These are phyloP conservation scores for Sarcophilus harrisii DNA, from an alignment of 2,797 vertebrate genomes.

Conservation along the genomic window DNA sequence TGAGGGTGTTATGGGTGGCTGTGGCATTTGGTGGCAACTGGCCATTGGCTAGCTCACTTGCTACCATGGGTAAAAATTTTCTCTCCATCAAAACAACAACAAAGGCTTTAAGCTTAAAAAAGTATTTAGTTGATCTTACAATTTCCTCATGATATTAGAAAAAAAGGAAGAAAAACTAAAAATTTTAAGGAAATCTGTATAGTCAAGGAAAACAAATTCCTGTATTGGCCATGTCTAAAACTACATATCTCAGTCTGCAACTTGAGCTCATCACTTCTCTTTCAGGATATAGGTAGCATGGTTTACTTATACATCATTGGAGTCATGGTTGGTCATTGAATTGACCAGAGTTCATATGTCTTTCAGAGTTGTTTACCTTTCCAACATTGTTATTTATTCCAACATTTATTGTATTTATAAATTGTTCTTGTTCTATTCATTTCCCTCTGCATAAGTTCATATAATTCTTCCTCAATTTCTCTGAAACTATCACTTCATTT, in stretches of 20 bases:
- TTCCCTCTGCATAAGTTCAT: background rate
- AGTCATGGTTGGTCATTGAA: background rate
- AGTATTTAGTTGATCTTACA: background rate
- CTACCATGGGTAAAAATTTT: background rate
- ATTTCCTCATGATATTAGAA: background rate
- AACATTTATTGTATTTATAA: background rate
- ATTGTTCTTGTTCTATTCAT: background rate
- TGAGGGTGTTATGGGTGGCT: too few species aligned
- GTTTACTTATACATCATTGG: background rate
- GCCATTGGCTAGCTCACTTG: background rate
- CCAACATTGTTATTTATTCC: too few species aligned
- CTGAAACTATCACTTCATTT: background rate
- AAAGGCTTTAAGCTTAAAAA: background rate
- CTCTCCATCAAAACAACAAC: background rate
- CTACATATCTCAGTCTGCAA: background rate
- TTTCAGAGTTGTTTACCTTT: background rate
- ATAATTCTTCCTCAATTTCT: background rate
- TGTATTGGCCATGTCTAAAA: background rate
- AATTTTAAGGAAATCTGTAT: background rate
- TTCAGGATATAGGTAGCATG: background rate
- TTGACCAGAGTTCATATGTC: background rate
- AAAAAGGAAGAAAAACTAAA: background rate
- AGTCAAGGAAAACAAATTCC: background rate
- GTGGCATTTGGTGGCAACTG: too few species aligned
- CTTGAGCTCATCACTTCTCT: background rate